Base-by-base conservation (phyloP, 2,113 vertebrate species). In the Ameiurus melas region DNA sequence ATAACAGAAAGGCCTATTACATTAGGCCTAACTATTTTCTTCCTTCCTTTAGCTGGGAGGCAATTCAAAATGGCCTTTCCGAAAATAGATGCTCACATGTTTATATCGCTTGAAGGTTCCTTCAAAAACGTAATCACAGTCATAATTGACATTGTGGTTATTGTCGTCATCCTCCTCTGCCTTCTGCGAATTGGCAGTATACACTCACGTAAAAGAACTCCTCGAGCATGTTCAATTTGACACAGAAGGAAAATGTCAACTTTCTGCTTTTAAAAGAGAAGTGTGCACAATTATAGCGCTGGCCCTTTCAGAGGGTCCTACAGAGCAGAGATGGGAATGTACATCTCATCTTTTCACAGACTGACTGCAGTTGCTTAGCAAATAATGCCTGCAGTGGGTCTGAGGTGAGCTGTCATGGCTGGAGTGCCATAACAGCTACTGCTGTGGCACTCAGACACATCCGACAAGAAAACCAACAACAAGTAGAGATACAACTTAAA, bases 1-100 rank as follows among this genome's bases (percentile, higher is more conserved):
- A 89, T 91, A 89, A 91, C 1, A 17, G 57, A 91, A 91, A 92
- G 90, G 89, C 90, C 86, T 90, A 79, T 90, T 92, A 89, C 89
- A 91, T 91, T 90, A 92, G 73, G 73, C 51, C 19, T 33, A 75
- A 58, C 60, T 85, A 87, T 47, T 86, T 89, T 77, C 78, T 90
- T 87, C 64, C 71, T 89, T 87, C 71, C 73, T 85, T 91, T 85
- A 89, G 66, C 81, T 82, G 75, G 4, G 25, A 85, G 73, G 75
- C 58, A 82, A 75, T 89, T 90, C 47, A 85, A 87, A 90, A 86
- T 68, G 83, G 66, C 53, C 85, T 82, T 89, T 86, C 89, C 90
- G 62, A 85, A 89, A 90, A 90, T 88, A 90, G 86, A 64, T 14
- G 70, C 7, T 33, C 64, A 88, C 47, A 4, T 9, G 20, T 30